Evolutionary conservation across 2,888 invertebrate genomes (phyloP), one percentile per base, ranked within the genome.

Genomic region (Ectemnius lituratus): DNA sequence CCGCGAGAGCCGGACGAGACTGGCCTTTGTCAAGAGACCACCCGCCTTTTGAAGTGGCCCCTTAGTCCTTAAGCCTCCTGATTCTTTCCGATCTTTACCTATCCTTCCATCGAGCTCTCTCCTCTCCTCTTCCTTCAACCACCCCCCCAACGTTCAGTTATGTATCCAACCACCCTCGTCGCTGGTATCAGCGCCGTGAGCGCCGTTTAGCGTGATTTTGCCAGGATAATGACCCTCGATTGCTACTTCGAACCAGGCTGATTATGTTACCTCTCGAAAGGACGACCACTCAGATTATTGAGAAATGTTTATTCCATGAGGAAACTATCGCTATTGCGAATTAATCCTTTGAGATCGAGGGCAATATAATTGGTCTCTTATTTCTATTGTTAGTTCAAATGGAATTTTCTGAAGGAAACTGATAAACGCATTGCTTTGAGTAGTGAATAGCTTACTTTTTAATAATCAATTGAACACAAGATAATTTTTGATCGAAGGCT

Each of bases 21-120:
- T 37, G 37, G 56, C 65, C 62, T 78, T 72, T 63, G 76, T 73
- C 63, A 60, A 47, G 57, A 61, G 20, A 49, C 70, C 74, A 64
- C 70, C 37, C 67, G 61, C 37, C 76, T 77, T 77, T 76, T 77
- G 69, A 76, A 77, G 77, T 76, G 70, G 52, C 64, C 69, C 69
- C 67, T 66, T 75, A 65, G 67, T 67, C 52, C 63, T 27, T 37
- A 37, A 37, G 75, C 65, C 67, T 66, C 63, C 61, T 61, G 45
- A 59, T 67, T 16, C 67, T 67, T 67, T 61, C 58, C 37, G 37
- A 37, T 37, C 37, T 37, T 37, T 37, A 37, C 37, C 37, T 37
- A 37, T 37, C 37, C 37, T 37, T 37, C 37, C 37, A 37, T 11
- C 5, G 37, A 11, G 69, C 11, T 45, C n/a, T 23, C 18, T 45